Evolutionary conservation across 2,888 invertebrate genomes (phyloP), one percentile per base, ranked within the genome.

Genomic region (Harmothoe impar): DNA sequence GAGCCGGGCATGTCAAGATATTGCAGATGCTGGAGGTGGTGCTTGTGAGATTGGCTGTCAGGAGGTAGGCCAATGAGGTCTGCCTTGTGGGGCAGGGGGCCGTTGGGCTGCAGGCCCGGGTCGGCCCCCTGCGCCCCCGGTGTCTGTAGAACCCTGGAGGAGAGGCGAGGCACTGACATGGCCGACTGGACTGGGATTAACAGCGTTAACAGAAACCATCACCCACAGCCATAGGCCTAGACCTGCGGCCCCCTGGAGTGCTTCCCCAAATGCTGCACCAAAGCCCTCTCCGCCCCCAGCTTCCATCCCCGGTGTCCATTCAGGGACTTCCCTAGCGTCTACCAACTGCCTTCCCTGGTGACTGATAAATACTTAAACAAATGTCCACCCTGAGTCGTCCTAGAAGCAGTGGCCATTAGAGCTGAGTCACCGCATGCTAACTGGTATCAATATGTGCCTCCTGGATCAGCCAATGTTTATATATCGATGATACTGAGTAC

Each of bases 1-100:
- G 54, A 86, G 52, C 25, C 86, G 52, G 86, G 86, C 86, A 86
- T 86, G 86, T 86, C 86, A 56, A 86, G 86, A 86, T 86, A 86
- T 86, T 86, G 86, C 86, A 86, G 81, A 81, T 86, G 86, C 86
- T 52, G 86, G 86, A 51, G 29, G 86, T 54, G 86, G 54, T 54
- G 56, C 31, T 86, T 52, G 86, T 54, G 56, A 86, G 86, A 86
- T 86, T 56, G 86, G 54, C 86, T 86, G 86, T 86, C 86, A 86
- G 86, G 20, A 86, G 86, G 56, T 54, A 54, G 86, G 52, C 52
- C 31, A 29, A 54, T 31, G 54, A 86, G 54, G 86, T 29, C 35
- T 17, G 43, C 43, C 33, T 17, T 33, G 81, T 81, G 23, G 25
- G 81, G 10, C 81, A 33, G 33, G 23, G 20, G 15, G 81, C 33